Evolutionary conservation across 2,797 vertebrate genomes (phyloP).

Genomic region (Squalus acanthias): DNA sequence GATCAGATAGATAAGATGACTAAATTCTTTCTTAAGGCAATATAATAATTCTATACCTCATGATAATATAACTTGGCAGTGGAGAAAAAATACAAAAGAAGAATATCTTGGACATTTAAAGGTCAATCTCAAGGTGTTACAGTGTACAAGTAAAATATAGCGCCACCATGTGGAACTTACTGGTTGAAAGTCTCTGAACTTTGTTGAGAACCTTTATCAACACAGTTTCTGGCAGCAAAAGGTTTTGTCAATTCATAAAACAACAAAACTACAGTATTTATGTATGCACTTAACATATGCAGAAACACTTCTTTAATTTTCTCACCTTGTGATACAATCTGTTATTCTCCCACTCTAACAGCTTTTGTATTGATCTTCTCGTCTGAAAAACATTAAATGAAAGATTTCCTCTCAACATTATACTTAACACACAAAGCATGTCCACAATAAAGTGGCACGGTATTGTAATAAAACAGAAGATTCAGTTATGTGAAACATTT

Average conservation of each 20-base stretch:
- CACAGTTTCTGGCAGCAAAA: neutral
- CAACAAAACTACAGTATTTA: neutral
- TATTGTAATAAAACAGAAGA: neutral
- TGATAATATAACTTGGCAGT: neutral
- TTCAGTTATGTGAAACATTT: neutral
- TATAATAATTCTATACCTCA: neutral
- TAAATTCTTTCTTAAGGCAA: neutral
- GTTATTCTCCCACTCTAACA: conserved; percentile 99
- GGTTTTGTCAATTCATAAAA: neutral
- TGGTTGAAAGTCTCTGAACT: neutral
- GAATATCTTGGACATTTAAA: neutral
- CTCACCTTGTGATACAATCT: conserved; percentile 98
- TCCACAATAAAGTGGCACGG: neutral
- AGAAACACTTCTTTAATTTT: conserved; percentile 15
- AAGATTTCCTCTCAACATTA: neutral
- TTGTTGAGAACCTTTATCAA: neutral
- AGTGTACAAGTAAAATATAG: neutral
- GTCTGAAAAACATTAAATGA: conserved; percentile 65
- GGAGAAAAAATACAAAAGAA: neutral
- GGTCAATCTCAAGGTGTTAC: neutral
- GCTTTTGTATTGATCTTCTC: conserved; percentile 93
- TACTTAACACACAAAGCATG: neutral
- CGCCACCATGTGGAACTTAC: conserved; percentile 6
- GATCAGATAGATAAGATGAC: too few species aligned
- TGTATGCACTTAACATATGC: conserved; percentile 29